These are phyloP conservation scores for Halichondria panicea DNA, from an alignment of 37 sponge, comb jelly and placozoan genomes.

Conservation along the genomic window DNA sequence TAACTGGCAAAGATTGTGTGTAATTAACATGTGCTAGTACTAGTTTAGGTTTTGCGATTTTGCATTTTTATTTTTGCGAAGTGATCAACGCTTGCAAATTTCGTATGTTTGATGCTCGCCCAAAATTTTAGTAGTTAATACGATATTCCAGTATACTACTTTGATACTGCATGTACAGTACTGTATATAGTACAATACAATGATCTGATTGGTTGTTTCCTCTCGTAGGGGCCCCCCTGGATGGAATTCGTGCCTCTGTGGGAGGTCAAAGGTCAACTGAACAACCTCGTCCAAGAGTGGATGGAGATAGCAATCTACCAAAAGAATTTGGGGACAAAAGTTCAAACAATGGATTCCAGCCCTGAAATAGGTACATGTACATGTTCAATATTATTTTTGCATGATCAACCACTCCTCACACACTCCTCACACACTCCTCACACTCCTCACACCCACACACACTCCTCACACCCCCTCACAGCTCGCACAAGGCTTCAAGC, in stretches of 20 bases:
- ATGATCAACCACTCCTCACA: slow-evolving; percentile 41
- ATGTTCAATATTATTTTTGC: neutral
- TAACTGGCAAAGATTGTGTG: too few species aligned
- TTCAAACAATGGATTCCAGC: slow-evolving; percentile 13
- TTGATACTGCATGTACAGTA: neutral
- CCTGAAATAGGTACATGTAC: slow-evolving; percentile 46
- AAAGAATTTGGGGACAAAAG: slow-evolving; percentile 49
- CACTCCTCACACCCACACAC: neutral
- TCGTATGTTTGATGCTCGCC: neutral
- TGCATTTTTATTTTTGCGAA: too few species aligned
- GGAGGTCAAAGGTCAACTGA: slow-evolving; percentile 47
- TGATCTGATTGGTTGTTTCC: neutral
- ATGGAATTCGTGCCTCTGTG: slow-evolving; percentile 67
- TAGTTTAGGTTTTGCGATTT: too few species aligned
- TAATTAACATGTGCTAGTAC: too few species aligned
- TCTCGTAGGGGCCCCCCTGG: slow-evolving; percentile 40
- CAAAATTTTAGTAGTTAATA: neutral
- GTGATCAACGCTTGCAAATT: too few species aligned
- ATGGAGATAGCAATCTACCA: slow-evolving; percentile 64
- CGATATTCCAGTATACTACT: neutral
- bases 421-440: slow-evolving; percentile 36
- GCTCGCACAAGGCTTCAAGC: slow-evolving; percentile 62
- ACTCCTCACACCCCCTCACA: neutral
- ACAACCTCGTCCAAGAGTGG: slow-evolving; percentile 62
- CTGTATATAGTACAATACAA: neutral